These are phyloP conservation scores for Cheilosia pagana DNA, from an alignment of 2,888 invertebrate genomes.

Conservation along the genomic window DNA sequence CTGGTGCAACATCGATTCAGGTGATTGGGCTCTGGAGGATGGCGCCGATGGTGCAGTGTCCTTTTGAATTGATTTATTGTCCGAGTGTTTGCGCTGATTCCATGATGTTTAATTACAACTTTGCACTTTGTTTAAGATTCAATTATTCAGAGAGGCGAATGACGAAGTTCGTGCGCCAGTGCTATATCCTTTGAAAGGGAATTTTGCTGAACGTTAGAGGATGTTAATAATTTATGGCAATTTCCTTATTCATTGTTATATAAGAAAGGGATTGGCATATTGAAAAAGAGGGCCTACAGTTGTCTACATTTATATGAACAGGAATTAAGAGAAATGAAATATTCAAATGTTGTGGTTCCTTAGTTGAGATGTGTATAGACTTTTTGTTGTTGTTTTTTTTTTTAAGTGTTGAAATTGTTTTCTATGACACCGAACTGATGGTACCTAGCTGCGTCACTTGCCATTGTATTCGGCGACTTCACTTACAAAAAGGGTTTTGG, in stretches of 20 bases:
- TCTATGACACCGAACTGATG: too few species aligned
- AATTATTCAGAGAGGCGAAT: slow-evolving; percentile 69
- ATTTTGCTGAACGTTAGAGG: slow-evolving; percentile 53
- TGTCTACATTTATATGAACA: not conserved
- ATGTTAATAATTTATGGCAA: slow-evolving; percentile 40
- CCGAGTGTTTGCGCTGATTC: slow-evolving; percentile 72
- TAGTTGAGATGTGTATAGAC: not conserved
- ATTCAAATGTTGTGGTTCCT: not conserved
- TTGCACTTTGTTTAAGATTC: slow-evolving; percentile 74
- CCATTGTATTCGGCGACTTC: too few species aligned
- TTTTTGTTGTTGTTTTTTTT: not conserved
- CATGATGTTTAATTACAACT: slow-evolving; percentile 75
- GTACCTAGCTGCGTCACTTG: too few species aligned
- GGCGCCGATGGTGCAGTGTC: slow-evolving; percentile 20
- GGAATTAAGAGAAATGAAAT: slow-evolving; percentile 7
- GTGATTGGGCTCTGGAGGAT: slow-evolving; percentile 13
- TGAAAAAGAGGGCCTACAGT: not conserved
- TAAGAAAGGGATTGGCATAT: slow-evolving; percentile 19
- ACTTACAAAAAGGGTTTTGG: too few species aligned
- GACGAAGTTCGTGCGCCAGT: slow-evolving; percentile 45
- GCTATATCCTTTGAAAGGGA: slow-evolving; percentile 26
- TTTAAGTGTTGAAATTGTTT: too few species aligned
- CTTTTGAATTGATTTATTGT: slow-evolving; percentile 74
- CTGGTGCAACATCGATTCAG: slow-evolving; percentile 22
- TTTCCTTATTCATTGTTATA: slow-evolving; percentile 30